Conservation (phyloP, 2,888 invertebrate species). For the Drosophila buzzatii region DNA sequence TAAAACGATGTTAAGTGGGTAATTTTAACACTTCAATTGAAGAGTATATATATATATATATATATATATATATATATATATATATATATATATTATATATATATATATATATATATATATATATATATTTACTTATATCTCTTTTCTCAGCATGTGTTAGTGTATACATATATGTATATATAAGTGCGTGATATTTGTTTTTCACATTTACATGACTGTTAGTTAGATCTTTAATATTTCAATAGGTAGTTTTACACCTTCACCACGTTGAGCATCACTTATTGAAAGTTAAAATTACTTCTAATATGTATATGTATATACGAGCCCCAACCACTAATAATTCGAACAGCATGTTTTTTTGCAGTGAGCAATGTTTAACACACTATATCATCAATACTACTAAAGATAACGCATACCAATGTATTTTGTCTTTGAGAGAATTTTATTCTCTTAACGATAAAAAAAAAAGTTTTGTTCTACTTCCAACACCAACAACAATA, state of each 20-base stretch:
- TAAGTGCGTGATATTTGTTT: constrained; percentile 69
- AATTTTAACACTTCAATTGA: constrained; percentile 81
- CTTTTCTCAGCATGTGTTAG: too few species aligned
- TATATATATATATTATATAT: constrained; percentile 23
- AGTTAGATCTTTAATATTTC: constrained; percentile 17
- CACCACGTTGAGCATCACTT: constrained; percentile 27
- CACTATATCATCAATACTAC: too few species aligned
- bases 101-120: not conserved
- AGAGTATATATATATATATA: too few species aligned
- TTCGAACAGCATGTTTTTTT: too few species aligned
- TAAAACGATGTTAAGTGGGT: constrained; percentile 78
- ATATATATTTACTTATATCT: not conserved
- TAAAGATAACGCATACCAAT: too few species aligned
- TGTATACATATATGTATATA: constrained; percentile 8
- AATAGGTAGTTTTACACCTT: constrained; percentile 26
- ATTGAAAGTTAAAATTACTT: constrained; percentile 15
- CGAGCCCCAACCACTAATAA: too few species aligned
- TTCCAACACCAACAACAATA: too few species aligned
- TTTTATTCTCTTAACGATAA: too few species aligned
- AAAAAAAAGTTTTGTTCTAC: too few species aligned
- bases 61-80: constrained; percentile 11
- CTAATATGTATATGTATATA: not conserved
- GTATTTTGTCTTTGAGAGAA: too few species aligned
- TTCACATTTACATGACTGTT: constrained; percentile 63
- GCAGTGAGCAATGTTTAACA: too few species aligned